Conservation (phyloP, 2,888 invertebrate species). For the Tetrapedia diversipes region DNA sequence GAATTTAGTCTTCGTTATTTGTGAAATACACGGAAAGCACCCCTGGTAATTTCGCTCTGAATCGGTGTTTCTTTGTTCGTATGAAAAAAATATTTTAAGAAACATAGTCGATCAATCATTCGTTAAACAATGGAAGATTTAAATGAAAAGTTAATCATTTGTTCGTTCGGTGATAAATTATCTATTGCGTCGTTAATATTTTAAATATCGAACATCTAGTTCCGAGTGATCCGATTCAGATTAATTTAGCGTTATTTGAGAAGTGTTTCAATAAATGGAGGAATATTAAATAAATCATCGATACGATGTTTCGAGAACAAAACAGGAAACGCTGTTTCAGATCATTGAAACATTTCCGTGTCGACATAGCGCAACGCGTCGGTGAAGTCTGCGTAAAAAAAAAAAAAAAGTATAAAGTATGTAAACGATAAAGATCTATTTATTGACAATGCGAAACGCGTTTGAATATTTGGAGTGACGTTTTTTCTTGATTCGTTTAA, state of each 20-base stretch:
- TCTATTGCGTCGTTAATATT: neutral
- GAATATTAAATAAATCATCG: neutral
- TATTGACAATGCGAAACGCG: constrained; percentile 58
- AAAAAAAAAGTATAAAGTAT: constrained; percentile 43
- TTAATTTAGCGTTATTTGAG: neutral
- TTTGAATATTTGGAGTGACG: constrained; percentile 54
- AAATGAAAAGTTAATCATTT: neutral
- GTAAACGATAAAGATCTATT: constrained; percentile 65
- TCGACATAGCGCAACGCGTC: constrained; percentile 25
- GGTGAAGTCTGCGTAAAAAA: constrained; percentile 29
- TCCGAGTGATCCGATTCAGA: neutral
- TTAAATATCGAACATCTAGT: neutral
- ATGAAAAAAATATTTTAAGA: neutral
- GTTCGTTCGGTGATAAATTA: neutral
- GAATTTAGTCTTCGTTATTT: constrained; percentile 8
- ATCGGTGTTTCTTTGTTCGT: constrained; percentile 12
- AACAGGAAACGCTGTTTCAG: constrained; percentile 25
- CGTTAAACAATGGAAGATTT: neutral
- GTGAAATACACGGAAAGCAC: constrained; percentile 14
- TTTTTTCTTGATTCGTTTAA: constrained; percentile 50
- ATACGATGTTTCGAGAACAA: neutral
- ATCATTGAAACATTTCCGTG: constrained; percentile 10
- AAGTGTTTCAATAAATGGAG: neutral
- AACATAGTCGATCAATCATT: neutral
- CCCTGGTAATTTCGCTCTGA: constrained; percentile 23